Conservation (phyloP, 2,888 invertebrate species). For the Penaeus monodon region DNA sequence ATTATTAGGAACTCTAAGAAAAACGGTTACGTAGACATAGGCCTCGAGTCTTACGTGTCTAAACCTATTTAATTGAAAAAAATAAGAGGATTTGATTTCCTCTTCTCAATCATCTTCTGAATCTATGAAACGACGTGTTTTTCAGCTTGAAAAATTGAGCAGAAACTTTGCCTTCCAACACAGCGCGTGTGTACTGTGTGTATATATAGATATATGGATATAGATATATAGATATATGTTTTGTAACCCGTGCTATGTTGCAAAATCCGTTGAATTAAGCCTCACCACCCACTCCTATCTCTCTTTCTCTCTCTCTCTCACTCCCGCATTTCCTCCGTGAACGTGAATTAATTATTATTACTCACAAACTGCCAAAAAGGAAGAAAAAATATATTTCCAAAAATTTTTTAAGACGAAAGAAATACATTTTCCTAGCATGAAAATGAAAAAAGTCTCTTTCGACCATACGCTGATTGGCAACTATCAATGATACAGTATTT, state of each 20-base stretch:
- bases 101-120: too few relatives aligned
- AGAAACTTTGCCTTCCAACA: slow-evolving; percentile 16
- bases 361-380: slow-evolving; percentile 2
- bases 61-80: slow-evolving; percentile 9
- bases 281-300: neutral
- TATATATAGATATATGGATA: neutral
- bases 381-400: slow-evolving; percentile 6
- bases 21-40: neutral
- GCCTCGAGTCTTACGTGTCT: neutral
- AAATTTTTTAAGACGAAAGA: neutral
- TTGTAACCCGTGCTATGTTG: neutral
- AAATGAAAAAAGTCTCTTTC: too few relatives aligned
- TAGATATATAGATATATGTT: too few relatives aligned
- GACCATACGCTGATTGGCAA: too few relatives aligned
- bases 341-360: neutral
- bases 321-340: neutral
- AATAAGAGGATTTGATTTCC: neutral
- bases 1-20: slow-evolving; percentile 33
- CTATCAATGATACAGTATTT: too few relatives aligned
- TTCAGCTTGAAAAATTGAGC: slow-evolving; percentile 13
- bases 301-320: neutral
- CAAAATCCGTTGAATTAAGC: neutral
- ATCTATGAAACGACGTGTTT: neutral
- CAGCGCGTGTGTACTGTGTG: neutral
- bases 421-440: neutral